Percentiles rank a stretch among this genome's conserved stretches.
Conservation (phyloP, 1,140 invertebrate species). For the Drosophila subpulchrella region DNA sequence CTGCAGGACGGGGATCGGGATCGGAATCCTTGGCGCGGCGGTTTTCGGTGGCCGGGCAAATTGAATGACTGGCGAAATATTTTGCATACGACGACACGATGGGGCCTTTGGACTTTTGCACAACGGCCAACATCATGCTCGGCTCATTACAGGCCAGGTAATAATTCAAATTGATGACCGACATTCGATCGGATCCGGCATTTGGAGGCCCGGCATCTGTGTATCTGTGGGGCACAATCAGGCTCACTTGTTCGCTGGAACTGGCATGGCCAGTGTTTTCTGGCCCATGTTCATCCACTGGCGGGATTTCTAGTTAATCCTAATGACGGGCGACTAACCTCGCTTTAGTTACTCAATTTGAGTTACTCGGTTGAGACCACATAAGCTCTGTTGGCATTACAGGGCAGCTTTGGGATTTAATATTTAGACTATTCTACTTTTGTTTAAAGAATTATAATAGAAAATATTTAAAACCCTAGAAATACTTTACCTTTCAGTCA, state of each 20-base stretch:
- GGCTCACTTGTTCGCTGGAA: conserved; percentile 10
- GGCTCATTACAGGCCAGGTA: conserved; percentile 61
- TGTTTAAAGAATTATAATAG: too few species aligned
- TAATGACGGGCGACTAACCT: background rate
- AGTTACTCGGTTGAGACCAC: background rate
- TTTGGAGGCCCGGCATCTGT: background rate
- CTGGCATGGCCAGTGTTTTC: background rate
- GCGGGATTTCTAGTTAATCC: conserved; percentile 7
- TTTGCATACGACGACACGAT: conserved; percentile 18
- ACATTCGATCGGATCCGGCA: conserved; percentile 31
- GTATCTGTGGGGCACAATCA: conserved; percentile 7
- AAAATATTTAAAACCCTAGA: background rate
- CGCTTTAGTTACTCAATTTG: background rate
- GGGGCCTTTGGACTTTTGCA: conserved; percentile 33
- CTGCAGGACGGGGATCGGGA: background rate
- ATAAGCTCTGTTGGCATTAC: background rate
- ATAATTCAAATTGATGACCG: conserved; percentile 51
- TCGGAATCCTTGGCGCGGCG: background rate
- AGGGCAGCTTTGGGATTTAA: background rate
- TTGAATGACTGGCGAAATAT: conserved; percentile 69
- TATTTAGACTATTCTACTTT: too few species aligned
- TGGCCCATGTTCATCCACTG: background rate
- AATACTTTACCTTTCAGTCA: too few species aligned
- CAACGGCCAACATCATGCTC: conserved; percentile 62
- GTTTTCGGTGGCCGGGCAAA: conserved; percentile 25